Percentiles rank a stretch among this genome's conserved stretches.
These are phyloP conservation scores for Drosophila siamana DNA, from an alignment of 2,888 invertebrate genomes.

Conservation along the genomic window DNA sequence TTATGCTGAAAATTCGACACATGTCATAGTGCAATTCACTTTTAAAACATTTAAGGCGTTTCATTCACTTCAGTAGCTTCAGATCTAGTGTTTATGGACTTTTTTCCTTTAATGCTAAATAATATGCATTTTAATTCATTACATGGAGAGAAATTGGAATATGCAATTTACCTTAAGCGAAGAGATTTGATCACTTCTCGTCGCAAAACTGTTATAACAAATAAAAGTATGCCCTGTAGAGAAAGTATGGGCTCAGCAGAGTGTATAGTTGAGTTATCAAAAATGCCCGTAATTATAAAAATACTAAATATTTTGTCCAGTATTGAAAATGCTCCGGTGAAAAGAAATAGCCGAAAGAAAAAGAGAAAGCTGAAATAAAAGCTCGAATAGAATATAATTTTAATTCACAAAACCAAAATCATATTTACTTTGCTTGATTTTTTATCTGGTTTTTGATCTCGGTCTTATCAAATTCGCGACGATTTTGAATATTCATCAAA, in stretches of 20 bases:
- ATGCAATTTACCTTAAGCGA: not conserved
- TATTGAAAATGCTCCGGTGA: slow-evolving; percentile 11
- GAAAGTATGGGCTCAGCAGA: slow-evolving; percentile 3
- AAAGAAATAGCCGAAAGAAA: slow-evolving; percentile 13
- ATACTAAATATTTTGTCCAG: slow-evolving; percentile 11
- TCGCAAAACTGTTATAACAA: slow-evolving; percentile 3
- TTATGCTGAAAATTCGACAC: too few relatives aligned
- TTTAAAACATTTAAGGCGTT: not conserved
- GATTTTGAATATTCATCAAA: not conserved
- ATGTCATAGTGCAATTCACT: not conserved
- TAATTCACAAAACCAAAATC: too few relatives aligned
- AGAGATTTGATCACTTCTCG: slow-evolving; percentile 1
- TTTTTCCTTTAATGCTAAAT: not conserved
- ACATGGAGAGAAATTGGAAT: too few relatives aligned
- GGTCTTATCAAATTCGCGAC: not conserved
- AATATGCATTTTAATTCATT: not conserved
- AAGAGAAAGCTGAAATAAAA: slow-evolving; percentile 4
- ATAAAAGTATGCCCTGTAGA: slow-evolving; percentile 9
- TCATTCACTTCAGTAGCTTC: not conserved
- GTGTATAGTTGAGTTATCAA: not conserved
- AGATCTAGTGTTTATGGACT: not conserved
- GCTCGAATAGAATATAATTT: too few relatives aligned
- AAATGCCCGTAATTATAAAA: slow-evolving; percentile 7
- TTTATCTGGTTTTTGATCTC: not conserved
- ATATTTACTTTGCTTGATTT: slow-evolving; percentile 8